Percentiles rank a stretch among this genome's conserved stretches.
These are phyloP conservation scores for Mellivora capensis DNA, from an alignment of 2,113 vertebrate species.

Conservation along the genomic window DNA sequence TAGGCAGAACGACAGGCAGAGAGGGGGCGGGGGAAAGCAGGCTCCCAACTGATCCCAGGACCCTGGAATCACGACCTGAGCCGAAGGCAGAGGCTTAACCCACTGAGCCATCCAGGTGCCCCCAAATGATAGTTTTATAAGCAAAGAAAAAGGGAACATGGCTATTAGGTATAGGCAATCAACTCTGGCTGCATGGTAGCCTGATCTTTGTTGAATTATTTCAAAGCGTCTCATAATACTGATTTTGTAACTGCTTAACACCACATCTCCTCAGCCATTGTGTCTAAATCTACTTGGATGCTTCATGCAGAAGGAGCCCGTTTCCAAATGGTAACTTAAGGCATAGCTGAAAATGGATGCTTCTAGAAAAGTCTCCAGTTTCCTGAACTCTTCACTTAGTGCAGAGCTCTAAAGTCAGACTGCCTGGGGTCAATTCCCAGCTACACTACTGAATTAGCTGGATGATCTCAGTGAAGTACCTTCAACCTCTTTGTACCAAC, in stretches of 20 bases:
- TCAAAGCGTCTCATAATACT: not conserved
- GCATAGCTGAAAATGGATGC: not conserved
- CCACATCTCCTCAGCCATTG: not conserved
- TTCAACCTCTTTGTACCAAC: not conserved
- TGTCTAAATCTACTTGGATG: not conserved
- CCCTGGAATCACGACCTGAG: too few species aligned
- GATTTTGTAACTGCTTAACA: not conserved
- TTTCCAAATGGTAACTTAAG: not conserved
- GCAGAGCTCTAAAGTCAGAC: not conserved
- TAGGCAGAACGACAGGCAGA: too few species aligned
- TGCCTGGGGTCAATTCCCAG: not conserved
- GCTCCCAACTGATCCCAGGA: too few species aligned
- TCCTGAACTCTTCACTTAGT: not conserved
- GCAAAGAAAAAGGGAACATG: not conserved
- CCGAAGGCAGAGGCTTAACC: too few species aligned
- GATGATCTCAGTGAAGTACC: not conserved
- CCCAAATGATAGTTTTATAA: not conserved
- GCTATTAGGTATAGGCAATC: not conserved
- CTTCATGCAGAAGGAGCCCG: not conserved
- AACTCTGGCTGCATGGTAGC: not conserved
- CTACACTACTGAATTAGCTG: not conserved
- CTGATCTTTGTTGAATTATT: not conserved
- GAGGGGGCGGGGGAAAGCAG: accelerated
- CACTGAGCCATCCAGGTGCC: too few species aligned
- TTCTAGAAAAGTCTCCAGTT: not conserved